Percentiles rank a stretch among this genome's conserved stretches.
phyloP scores from a whole-genome alignment of 30 jellyfish, hydroid and myxozoan genomes.

The Cassiopea xamachana region DNA sequence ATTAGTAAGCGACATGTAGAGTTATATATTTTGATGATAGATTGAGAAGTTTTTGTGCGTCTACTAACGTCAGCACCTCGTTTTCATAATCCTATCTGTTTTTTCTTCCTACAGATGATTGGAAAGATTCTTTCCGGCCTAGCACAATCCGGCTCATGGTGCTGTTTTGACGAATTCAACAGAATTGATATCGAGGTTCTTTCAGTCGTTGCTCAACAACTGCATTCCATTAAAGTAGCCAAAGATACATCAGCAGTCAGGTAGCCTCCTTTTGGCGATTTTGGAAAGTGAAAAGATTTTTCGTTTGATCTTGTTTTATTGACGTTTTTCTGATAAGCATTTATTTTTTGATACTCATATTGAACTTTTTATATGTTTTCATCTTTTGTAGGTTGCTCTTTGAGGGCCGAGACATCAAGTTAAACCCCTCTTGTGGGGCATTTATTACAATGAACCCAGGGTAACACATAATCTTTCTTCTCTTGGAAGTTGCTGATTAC shows the following conservation, averaged over 20 bases:
- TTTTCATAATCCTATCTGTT: no score
- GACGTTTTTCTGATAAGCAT: background rate
- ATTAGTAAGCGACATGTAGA: no score
- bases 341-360: background rate
- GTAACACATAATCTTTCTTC: constrained; percentile 10
- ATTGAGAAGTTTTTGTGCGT: no score
- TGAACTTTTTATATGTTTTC: background rate
- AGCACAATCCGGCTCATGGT: constrained; percentile 95
- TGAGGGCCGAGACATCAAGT: constrained; percentile 82
- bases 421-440: constrained; percentile 85
- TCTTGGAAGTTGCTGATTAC: no score
- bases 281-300: background rate
- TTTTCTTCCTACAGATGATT: constrained; percentile 55
- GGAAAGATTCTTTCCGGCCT: constrained; percentile 81
- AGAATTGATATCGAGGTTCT: constrained; percentile 89
- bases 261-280: constrained; percentile 9
- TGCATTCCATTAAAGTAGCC: constrained; percentile 74
- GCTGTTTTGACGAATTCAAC: constrained; percentile 93
- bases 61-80: no score
- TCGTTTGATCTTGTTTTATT: background rate
- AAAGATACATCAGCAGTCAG: constrained; percentile 77
- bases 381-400: constrained; percentile 61
- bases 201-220: constrained; percentile 95
- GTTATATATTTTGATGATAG: no score
- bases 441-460: constrained; percentile 94